Percentiles rank a stretch among this genome's conserved stretches.
Conservation (phyloP, 2,113 vertebrate species). For the Astur gentilis region DNA sequence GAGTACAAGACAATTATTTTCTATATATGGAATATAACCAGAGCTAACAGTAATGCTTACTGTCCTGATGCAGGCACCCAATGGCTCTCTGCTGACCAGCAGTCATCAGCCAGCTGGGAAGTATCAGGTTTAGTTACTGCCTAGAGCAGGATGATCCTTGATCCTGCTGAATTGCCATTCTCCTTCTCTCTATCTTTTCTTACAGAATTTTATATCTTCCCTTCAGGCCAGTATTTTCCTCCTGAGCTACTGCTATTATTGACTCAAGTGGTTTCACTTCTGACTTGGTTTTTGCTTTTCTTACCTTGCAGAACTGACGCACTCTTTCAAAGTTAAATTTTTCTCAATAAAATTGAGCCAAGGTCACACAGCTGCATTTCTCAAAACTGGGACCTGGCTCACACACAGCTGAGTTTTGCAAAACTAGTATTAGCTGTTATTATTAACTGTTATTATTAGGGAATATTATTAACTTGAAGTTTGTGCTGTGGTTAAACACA, state of each 20-base stretch:
- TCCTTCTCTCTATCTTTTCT: background rate
- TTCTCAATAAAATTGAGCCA: background rate
- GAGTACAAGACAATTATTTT: background rate
- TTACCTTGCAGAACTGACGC: background rate
- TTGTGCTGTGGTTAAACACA: background rate
- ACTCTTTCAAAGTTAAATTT: background rate
- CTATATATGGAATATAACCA: background rate
- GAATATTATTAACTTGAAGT: background rate
- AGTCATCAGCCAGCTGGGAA: background rate
- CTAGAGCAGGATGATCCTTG: background rate
- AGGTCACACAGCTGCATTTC: background rate
- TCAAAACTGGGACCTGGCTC: background rate
- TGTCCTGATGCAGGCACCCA: background rate
- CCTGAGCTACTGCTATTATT: background rate
- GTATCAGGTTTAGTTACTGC: background rate
- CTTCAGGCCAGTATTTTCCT: constrained; percentile 27
- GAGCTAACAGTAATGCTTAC: background rate
- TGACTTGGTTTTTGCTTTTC: background rate
- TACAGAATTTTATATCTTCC: background rate
- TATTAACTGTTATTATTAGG: background rate
- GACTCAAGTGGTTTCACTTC: constrained; percentile 1
- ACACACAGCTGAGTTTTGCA: background rate
- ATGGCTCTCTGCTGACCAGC: background rate
- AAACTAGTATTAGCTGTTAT: background rate
- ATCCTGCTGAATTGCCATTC: background rate